Evolutionary conservation across 2,113 vertebrate species (phyloP), one percentile per base, ranked within the genome.

Genomic region (Centropus unirufus): DNA sequence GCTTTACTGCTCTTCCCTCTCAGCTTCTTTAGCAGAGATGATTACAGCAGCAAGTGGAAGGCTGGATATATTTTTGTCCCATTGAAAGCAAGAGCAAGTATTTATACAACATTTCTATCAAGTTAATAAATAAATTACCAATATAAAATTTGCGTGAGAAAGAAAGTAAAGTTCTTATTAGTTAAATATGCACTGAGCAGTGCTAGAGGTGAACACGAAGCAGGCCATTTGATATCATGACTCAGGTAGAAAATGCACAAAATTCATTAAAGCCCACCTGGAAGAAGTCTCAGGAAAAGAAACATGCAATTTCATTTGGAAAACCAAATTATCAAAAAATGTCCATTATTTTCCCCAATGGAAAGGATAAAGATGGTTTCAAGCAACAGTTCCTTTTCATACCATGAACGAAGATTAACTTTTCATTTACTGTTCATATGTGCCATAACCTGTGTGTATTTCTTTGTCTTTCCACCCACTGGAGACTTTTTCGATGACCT

Each of bases 1-100:
- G 97, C 98, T 98, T 63, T 97, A 97, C 95, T 96, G 96, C 97
- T 97, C 78, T 80, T 63, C 83, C 85, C 82, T 93, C 97, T 98
- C 98, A 98, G 98, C 98, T 98, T 97, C 96, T 94, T 92, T 97
- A 98, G 97, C 97, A 97, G 98, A 98, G 98, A 98, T 93, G 97
- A 97, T 74, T 97, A 95, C 84, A 97, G 95, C 96, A 98, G 97
- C 97, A 98, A 98, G 98, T 94, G 98, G 95, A 94, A 96, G 96
- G 93, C 91, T 47, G 91, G 66, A 84, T 80, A 52, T 61, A 81
- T 74, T 78, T 83, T 85, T 82, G 32, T 79, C 74, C 47, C 90
- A 54, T 61, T 82, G 78, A 92, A 87, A 47, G 83, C 94, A 96
- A 98, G 95, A 89, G 39, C 21, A 69, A 83, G 46, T 95, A 97